A percentile compares a stretch with the other conserved stretches of the same genome.
Evolutionary conservation across 2,113 vertebrate genomes (phyloP).

Genomic region (Rostratula benghalensis): DNA sequence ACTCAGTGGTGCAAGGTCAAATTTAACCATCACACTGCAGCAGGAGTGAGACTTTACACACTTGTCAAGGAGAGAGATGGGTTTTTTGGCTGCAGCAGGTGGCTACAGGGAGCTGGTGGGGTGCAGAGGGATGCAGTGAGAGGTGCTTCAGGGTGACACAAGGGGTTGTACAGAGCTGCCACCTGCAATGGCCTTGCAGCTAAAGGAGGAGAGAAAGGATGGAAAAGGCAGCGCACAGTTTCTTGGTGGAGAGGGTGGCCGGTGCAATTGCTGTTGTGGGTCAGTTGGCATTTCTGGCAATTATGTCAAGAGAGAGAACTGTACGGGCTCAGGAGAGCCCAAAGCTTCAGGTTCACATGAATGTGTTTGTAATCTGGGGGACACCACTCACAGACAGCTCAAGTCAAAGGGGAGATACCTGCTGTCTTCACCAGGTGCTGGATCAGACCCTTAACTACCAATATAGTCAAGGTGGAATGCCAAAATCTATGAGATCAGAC

Average conservation of each 20-base stretch:
- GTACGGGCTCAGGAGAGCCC: not conserved
- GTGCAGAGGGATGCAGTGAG: not conserved
- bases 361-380: not conserved
- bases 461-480: no score
- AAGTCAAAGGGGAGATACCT: not conserved
- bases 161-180: not conserved
- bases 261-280: not conserved
- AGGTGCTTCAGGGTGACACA: not conserved
- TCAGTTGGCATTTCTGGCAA: accelerated
- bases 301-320: not conserved
- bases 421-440: not conserved
- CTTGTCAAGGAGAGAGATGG: not conserved
- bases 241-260: not conserved
- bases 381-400: not conserved
- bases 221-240: not conserved
- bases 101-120: not conserved
- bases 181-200: accelerated
- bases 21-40: not conserved
- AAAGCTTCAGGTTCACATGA: no score
- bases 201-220: not conserved
- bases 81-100: not conserved
- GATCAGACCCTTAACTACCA: not conserved
- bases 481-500: not conserved
- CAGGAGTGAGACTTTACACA: not conserved
- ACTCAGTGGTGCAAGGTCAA: not conserved